phyloP scores from a whole-genome alignment of 2,888 invertebrate species.

The Platerodrilus igneus region DNA sequence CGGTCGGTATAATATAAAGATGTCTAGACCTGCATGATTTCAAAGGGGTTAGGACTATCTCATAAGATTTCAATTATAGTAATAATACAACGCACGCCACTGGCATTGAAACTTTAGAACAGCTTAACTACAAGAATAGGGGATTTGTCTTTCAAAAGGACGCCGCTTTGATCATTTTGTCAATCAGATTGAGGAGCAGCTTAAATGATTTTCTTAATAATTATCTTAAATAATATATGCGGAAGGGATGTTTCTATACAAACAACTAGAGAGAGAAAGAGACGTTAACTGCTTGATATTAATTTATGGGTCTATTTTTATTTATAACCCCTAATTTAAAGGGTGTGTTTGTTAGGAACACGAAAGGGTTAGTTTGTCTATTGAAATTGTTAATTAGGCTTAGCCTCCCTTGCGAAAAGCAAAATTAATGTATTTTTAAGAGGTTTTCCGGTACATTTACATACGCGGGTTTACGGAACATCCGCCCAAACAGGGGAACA shows the following conservation, averaged over 20 bases:
- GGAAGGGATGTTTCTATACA: constrained; percentile 6
- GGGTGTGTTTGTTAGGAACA: constrained; percentile 12
- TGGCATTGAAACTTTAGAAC: constrained; percentile 14
- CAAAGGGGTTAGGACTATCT: constrained; percentile 13
- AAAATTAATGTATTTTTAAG: constrained; percentile 12
- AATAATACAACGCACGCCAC: constrained; percentile 16
- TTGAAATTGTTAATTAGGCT: constrained; percentile 19
- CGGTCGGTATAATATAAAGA: constrained; percentile 21
- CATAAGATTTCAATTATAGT: constrained; percentile 11
- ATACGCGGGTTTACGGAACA: constrained; percentile 7
- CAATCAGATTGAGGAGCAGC: no score
- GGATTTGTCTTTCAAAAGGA: constrained; percentile 24
- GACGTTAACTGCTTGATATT: constrained; percentile 21
- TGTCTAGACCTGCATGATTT: constrained; percentile 17
- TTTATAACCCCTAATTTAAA: constrained; percentile 17
- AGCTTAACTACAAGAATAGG: constrained; percentile 21
- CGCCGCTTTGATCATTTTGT: constrained; percentile 25
- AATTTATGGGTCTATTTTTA: constrained; percentile 20
- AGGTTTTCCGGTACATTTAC: constrained; percentile 12
- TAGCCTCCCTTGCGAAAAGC: constrained; percentile 8
- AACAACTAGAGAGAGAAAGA: constrained; percentile 7
- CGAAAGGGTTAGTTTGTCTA: constrained; percentile 17
- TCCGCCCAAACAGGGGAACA: constrained; percentile 9
- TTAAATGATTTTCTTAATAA: constrained; percentile 25
- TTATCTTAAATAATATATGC: constrained; percentile 19